Percentiles rank a stretch among this genome's conserved stretches.
Evolutionary conservation across 2,888 invertebrate genomes (phyloP).

Genomic region (Neria commutata): DNA sequence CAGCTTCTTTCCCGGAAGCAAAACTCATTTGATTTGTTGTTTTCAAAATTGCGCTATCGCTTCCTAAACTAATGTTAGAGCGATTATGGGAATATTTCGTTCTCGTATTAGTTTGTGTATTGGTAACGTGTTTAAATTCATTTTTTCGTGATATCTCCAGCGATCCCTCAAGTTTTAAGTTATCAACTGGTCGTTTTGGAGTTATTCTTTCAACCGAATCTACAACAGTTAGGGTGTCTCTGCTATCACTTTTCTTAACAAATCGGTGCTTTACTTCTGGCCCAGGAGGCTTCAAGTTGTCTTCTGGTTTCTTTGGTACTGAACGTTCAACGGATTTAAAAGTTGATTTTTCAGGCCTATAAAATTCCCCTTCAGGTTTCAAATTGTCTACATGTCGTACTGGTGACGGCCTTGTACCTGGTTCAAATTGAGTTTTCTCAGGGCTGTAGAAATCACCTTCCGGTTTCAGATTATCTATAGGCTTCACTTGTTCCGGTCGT

Average conservation of each 20-base stretch:
- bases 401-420: slow-evolving; percentile 58
- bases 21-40: slow-evolving; percentile 69
- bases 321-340: slow-evolving; percentile 64
- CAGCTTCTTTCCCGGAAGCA: slow-evolving; percentile 61
- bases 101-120: slow-evolving; percentile 38
- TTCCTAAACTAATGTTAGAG: slow-evolving; percentile 70
- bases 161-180: slow-evolving; percentile 67
- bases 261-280: too few species aligned
- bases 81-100: slow-evolving; percentile 54
- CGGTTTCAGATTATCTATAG: slow-evolving; percentile 64
- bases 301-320: slow-evolving; percentile 64
- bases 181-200: slow-evolving; percentile 65
- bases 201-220: not conserved
- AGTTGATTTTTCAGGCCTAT: slow-evolving; percentile 62
- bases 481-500: slow-evolving; percentile 45
- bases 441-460: slow-evolving; percentile 67
- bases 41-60: slow-evolving; percentile 64
- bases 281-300: slow-evolving; percentile 61
- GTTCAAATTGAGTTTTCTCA: slow-evolving; percentile 59
- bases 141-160: slow-evolving; percentile 43
- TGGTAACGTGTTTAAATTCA: slow-evolving; percentile 24
- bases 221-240: too few species aligned
- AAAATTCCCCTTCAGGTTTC: slow-evolving; percentile 67
- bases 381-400: slow-evolving; percentile 63
- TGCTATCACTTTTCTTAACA: too few species aligned